A percentile compares a stretch with the other conserved stretches of the same genome.
These are phyloP conservation scores for Rousettus madagascariensis DNA, from an alignment of 2,797 vertebrate genomes.

Conservation along the genomic window DNA sequence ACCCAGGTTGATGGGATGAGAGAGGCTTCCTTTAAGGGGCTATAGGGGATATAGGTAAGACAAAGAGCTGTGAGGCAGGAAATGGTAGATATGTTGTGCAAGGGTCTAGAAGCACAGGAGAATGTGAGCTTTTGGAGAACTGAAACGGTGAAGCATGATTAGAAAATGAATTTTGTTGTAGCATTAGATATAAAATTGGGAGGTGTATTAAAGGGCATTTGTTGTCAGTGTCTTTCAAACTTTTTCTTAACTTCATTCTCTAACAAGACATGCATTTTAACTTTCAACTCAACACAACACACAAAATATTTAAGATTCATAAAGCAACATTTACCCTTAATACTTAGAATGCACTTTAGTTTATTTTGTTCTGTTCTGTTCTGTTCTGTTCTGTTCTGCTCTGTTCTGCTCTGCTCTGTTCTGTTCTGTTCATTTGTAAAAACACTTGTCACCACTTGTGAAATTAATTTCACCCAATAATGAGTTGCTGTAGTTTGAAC, in stretches of 20 bases:
- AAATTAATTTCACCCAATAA: background rate
- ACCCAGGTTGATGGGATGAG: background rate
- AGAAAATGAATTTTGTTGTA: background rate
- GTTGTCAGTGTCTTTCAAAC: background rate
- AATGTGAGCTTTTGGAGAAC: background rate
- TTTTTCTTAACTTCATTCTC: background rate
- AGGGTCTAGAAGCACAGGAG: background rate
- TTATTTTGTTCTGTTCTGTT: background rate
- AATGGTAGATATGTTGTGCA: rapidly evolving
- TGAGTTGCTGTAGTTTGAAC: background rate
- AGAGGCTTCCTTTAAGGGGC: background rate
- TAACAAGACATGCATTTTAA: background rate
- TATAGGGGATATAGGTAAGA: background rate
- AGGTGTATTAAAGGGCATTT: background rate
- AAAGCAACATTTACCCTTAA: background rate
- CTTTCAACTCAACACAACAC: background rate
- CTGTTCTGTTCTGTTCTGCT: background rate
- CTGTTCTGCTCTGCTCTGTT: background rate
- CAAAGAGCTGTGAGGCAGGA: background rate
- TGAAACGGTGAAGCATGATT: background rate
- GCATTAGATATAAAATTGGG: background rate
- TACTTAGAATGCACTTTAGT: background rate
- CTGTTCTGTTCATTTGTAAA: background rate
- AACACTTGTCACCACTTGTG: background rate
- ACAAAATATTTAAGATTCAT: background rate